phyloP scores from a whole-genome alignment of 1,140 invertebrate species.

The Paraescarpia echinospica region DNA sequence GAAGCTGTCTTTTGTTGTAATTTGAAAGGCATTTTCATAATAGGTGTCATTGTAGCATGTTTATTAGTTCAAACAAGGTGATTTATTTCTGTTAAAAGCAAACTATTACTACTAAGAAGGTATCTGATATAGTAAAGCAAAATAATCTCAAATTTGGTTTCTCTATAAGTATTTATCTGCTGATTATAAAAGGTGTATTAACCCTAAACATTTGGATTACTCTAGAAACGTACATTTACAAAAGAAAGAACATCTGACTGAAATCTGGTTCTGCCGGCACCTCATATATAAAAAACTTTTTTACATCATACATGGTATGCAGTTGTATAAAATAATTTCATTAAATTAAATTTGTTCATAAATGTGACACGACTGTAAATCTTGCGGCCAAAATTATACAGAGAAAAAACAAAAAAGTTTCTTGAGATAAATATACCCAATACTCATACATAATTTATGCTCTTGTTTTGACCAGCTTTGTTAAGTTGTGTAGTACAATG shows the following conservation, averaged over 20 bases:
- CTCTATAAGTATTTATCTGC: background rate
- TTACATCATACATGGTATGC: background rate
- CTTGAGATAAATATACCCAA: too few species aligned
- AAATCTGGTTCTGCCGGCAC: background rate
- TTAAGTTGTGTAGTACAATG: too few species aligned
- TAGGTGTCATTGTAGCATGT: too few species aligned
- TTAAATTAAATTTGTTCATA: background rate
- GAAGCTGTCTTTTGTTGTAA: background rate
- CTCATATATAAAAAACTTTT: background rate
- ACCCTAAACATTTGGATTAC: background rate
- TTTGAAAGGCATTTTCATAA: too few species aligned
- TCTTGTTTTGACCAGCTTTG: too few species aligned
- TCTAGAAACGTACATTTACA: background rate
- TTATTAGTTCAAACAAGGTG: background rate
- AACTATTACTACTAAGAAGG: background rate
- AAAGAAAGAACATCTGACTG: background rate
- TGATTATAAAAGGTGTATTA: background rate
- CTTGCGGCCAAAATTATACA: too few species aligned
- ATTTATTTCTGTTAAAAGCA: background rate
- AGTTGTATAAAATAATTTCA: background rate
- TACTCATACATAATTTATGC: too few species aligned
- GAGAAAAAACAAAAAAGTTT: too few species aligned
- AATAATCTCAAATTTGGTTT: background rate
- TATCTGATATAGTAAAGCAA: background rate
- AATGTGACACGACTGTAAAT: too few species aligned